Evolutionary conservation across 2,797 vertebrate genomes (phyloP).

Genomic region (Tapirus indicus): DNA sequence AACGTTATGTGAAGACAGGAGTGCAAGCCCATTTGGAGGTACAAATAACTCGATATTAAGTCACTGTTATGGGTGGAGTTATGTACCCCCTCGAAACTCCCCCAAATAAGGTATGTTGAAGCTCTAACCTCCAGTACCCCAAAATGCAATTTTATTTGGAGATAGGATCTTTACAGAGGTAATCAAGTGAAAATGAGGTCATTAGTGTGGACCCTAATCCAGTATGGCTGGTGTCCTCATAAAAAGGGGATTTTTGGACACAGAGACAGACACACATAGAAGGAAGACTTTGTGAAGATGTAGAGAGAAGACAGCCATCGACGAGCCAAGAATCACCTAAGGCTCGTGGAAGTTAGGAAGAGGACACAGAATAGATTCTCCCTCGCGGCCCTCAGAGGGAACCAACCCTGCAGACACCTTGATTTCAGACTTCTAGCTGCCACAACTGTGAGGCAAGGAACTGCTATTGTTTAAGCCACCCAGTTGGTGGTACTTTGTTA

Average conservation of each 20-base stretch:
- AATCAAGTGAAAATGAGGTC: background rate
- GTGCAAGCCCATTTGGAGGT: background rate
- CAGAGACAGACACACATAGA: background rate
- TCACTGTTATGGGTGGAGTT: background rate
- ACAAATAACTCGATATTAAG: background rate
- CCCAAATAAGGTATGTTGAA: background rate
- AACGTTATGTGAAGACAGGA: background rate
- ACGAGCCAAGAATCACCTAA: background rate
- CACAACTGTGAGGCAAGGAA: background rate
- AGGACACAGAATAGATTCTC: background rate
- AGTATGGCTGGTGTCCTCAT: background rate
- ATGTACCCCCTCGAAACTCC: accelerated
- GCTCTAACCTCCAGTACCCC: background rate
- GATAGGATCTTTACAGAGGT: background rate
- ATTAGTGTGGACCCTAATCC: background rate
- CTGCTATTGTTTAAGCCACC: background rate
- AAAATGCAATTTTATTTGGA: background rate
- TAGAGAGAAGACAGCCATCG: background rate
- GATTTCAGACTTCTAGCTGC: background rate
- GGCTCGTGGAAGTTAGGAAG: background rate
- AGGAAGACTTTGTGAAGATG: background rate
- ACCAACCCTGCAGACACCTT: no score
- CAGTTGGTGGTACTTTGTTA: background rate
- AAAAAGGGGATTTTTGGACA: background rate
- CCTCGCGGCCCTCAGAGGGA: background rate